Conservation (phyloP, 1,140 invertebrate species). For the Proctacanthus coquilletti region DNA sequence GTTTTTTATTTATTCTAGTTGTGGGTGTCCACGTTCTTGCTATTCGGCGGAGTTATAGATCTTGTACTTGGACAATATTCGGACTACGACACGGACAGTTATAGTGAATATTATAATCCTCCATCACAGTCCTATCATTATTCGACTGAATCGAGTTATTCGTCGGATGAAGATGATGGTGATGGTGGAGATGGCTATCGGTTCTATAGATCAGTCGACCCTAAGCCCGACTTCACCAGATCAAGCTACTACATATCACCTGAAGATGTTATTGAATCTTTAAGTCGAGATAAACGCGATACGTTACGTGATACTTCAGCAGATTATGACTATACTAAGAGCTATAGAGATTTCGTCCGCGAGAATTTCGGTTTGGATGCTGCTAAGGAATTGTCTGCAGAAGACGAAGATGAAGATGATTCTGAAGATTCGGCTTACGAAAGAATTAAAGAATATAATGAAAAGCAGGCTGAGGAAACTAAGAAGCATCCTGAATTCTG, state of each 20-base stretch:
- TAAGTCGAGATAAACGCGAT: neutral
- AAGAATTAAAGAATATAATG: neutral
- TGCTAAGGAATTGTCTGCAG: neutral
- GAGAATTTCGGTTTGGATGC: neutral
- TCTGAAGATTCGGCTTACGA: neutral
- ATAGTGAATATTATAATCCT: too few relatives aligned
- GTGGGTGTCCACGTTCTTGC: too few relatives aligned
- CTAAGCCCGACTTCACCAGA: too few relatives aligned
- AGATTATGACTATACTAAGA: neutral
- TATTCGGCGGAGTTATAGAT: too few relatives aligned
- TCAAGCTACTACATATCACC: neutral
- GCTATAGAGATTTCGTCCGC: neutral
- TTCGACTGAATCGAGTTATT: too few relatives aligned
- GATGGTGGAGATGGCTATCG: too few relatives aligned
- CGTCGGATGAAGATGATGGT: too few relatives aligned
- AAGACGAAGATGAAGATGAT: neutral
- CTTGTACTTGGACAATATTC: too few relatives aligned
- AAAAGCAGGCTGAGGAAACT: constrained; percentile 37
- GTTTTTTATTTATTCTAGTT: too few relatives aligned
- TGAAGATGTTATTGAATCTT: neutral
- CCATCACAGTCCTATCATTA: too few relatives aligned
- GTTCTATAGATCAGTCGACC: too few relatives aligned
- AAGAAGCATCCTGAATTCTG: constrained; percentile 43
- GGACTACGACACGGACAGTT: too few relatives aligned
- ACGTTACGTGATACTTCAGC: neutral